Evolutionary conservation across 1,140 invertebrate genomes (phyloP).

Genomic region (Myzus persicae): DNA sequence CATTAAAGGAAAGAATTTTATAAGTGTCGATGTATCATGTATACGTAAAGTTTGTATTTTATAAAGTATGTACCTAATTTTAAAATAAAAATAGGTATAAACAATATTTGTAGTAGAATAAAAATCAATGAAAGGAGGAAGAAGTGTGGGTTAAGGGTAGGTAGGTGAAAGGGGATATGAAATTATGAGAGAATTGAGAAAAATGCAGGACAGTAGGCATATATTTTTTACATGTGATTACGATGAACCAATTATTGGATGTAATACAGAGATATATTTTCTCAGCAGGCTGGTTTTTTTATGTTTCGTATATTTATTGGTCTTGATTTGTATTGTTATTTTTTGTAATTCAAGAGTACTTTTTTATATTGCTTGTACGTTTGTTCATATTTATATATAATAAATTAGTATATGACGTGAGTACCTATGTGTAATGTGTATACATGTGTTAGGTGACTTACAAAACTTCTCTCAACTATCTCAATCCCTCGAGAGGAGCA

Average conservation of each 20-base stretch:
- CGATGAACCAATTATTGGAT: neutral
- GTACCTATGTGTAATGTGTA: too few species aligned
- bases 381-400: too few species aligned
- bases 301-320: neutral
- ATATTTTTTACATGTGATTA: neutral
- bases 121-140: neutral
- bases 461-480: neutral
- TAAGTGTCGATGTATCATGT: neutral
- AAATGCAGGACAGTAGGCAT: neutral
- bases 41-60: neutral
- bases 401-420: neutral
- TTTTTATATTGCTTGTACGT: too few species aligned
- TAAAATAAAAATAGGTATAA: neutral
- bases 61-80: neutral
- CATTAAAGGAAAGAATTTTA: neutral
- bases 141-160: neutral
- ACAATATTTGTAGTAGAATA: neutral
- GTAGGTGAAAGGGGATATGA: neutral
- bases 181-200: neutral
- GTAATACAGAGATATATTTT: neutral
- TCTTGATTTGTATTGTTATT: neutral
- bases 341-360: neutral
- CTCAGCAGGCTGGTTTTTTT: too few species aligned
- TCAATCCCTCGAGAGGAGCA: neutral
- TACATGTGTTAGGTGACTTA: neutral